These are phyloP conservation scores for Oxygymnocypris stewartii DNA, from an alignment of 2,113 vertebrate species.

Conservation along the genomic window DNA sequence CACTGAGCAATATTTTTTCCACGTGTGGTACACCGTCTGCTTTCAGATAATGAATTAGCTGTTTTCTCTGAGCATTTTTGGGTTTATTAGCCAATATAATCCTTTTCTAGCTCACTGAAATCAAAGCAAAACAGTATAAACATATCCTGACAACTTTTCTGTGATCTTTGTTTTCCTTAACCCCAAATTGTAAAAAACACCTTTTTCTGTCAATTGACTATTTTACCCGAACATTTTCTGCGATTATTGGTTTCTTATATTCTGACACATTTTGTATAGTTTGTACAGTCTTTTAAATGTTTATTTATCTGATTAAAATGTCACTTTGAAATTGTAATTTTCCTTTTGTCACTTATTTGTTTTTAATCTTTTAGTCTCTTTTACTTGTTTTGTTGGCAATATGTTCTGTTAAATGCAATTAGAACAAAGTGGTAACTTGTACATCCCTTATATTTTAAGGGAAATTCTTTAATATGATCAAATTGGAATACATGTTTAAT, in stretches of 20 bases:
- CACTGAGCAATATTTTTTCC: background rate
- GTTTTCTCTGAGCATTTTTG: background rate
- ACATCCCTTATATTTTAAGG: background rate
- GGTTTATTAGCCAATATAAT: conserved; percentile 11
- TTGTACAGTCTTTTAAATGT: conserved; percentile 65
- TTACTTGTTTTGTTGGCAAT: background rate
- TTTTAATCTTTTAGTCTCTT: background rate
- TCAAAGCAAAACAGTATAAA: background rate
- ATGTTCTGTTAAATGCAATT: background rate
- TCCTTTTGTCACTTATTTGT: background rate
- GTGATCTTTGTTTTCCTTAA: background rate
- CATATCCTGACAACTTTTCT: background rate
- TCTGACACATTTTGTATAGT: conserved; percentile 56
- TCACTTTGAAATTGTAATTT: conserved; percentile 43
- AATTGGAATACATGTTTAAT: background rate
- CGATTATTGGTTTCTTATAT: conserved; percentile 33
- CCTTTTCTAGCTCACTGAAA: conserved; percentile 8
- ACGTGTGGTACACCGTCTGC: background rate
- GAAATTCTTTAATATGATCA: background rate
- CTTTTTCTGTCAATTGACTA: conserved; percentile 4
- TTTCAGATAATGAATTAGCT: background rate
- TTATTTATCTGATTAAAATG: conserved; percentile 65
- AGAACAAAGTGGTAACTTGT: background rate
- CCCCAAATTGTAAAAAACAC: background rate
- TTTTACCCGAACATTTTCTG: conserved; percentile 13